Conservation (phyloP, 2,888 invertebrate genomes). For the Stomorhina lunata region DNA sequence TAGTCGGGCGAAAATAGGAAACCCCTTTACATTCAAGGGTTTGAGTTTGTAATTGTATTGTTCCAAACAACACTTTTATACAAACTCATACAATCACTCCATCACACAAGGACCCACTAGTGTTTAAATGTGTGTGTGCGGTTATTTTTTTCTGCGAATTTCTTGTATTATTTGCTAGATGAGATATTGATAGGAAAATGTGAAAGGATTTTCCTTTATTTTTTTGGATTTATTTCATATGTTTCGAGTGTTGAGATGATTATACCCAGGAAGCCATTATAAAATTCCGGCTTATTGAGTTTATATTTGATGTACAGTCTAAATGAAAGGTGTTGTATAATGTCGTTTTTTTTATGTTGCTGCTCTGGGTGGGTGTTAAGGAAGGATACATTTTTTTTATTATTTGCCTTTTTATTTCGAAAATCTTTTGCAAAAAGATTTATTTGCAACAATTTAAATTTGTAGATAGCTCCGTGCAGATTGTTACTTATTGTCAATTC, state of each 20-base stretch:
- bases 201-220: constrained; percentile 48
- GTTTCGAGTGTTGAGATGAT: constrained; percentile 63
- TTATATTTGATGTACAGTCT: constrained; percentile 65
- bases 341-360: background rate
- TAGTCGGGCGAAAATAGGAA: constrained; percentile 32
- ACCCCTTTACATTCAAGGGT: background rate
- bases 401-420: background rate
- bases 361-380: background rate
- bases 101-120: no score
- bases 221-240: constrained; percentile 4
- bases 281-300: constrained; percentile 64
- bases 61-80: background rate
- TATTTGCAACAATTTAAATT: constrained; percentile 56
- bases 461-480: constrained; percentile 4
- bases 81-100: background rate
- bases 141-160: constrained; percentile 27
- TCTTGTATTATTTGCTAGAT: constrained; percentile 53
- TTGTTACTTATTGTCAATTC: constrained; percentile 22
- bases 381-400: background rate
- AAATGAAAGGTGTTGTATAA: constrained; percentile 57
- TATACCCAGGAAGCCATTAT: constrained; percentile 65
- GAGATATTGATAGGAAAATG: constrained; percentile 73
- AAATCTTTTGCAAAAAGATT: constrained; percentile 37
- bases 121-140: background rate
- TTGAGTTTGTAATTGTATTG: constrained; percentile 58